Conservation (phyloP, 2,797 vertebrate genomes). For the Furcifer pardalis region DNA sequence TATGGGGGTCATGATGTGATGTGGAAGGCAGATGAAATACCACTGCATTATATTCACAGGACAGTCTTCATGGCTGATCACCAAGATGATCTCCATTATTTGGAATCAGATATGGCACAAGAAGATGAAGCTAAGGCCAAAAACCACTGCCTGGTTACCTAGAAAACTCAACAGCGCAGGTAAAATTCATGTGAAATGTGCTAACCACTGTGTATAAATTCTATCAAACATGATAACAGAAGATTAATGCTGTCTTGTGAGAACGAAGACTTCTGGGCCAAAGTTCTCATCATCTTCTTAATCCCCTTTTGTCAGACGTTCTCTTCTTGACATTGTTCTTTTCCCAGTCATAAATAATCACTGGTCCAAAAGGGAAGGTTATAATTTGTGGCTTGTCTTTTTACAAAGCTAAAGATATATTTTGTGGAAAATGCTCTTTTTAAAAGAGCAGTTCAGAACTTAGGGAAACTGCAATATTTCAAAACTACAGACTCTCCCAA, state of each 20-base stretch:
- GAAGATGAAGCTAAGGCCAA: no score
- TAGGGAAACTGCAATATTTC: slow-evolving; percentile 66
- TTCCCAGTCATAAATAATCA: slow-evolving; percentile 64
- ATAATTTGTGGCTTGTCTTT: slow-evolving; percentile 75
- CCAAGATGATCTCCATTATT: no score
- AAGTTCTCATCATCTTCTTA: slow-evolving; percentile 25
- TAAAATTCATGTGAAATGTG: slow-evolving; percentile 38
- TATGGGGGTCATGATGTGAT: no score
- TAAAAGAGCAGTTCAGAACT: slow-evolving; percentile 73
- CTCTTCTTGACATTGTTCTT: slow-evolving; percentile 53
- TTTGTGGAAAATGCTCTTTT: slow-evolving; percentile 66
- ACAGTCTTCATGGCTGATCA: no score
- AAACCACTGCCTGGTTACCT: neutral
- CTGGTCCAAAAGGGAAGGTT: slow-evolving; percentile 59
- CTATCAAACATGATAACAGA: slow-evolving; percentile 25
- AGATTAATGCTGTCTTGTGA: neutral
- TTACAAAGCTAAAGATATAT: slow-evolving; percentile 74
- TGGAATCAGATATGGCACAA: no score
- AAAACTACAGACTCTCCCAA: slow-evolving; percentile 63
- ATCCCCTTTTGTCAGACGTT: slow-evolving; percentile 64
- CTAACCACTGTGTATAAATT: neutral
- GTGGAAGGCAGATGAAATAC: no score
- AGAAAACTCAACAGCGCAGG: slow-evolving; percentile 26
- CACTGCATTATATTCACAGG: no score
- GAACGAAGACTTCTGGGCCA: slow-evolving; percentile 32